These are phyloP conservation scores for Acronicta psi DNA, from an alignment of 2,888 invertebrate genomes.

Conservation along the genomic window DNA sequence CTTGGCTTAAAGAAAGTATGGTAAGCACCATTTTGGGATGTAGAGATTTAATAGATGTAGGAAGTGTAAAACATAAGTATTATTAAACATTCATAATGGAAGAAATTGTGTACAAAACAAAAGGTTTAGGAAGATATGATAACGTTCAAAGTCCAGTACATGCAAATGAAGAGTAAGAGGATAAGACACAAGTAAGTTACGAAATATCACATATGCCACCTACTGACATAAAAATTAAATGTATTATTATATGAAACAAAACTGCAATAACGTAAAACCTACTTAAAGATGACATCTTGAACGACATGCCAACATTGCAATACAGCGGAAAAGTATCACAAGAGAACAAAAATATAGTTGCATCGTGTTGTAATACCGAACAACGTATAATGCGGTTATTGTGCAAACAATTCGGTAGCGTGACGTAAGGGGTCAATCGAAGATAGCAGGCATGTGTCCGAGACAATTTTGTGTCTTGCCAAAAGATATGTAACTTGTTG, in stretches of 20 bases:
- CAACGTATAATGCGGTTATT: constrained; percentile 28
- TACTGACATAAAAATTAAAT: constrained; percentile 16
- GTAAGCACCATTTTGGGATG: no score
- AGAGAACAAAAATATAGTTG: constrained; percentile 27
- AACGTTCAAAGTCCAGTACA: not conserved
- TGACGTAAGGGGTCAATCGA: constrained; percentile 42
- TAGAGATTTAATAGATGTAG: no score
- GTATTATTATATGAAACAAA: constrained; percentile 20
- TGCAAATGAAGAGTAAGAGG: not conserved
- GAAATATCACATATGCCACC: constrained; percentile 6
- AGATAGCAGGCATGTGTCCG: constrained; percentile 5
- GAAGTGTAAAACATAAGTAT: no score
- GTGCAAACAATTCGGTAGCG: constrained; percentile 33
- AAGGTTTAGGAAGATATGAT: not conserved
- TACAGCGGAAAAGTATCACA: constrained; percentile 19
- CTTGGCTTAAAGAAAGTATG: no score
- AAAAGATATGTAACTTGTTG: constrained; percentile 8
- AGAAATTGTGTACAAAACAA: no score
- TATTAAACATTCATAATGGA: no score
- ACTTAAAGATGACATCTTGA: constrained; percentile 32
- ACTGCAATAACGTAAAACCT: constrained; percentile 18
- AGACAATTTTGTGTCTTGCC: constrained; percentile 17
- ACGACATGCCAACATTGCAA: constrained; percentile 42
- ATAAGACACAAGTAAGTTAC: constrained; percentile 4
- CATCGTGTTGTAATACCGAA: constrained; percentile 36